Conservation (phyloP, 2,113 vertebrate genomes). For the Plestiodon gilberti region DNA sequence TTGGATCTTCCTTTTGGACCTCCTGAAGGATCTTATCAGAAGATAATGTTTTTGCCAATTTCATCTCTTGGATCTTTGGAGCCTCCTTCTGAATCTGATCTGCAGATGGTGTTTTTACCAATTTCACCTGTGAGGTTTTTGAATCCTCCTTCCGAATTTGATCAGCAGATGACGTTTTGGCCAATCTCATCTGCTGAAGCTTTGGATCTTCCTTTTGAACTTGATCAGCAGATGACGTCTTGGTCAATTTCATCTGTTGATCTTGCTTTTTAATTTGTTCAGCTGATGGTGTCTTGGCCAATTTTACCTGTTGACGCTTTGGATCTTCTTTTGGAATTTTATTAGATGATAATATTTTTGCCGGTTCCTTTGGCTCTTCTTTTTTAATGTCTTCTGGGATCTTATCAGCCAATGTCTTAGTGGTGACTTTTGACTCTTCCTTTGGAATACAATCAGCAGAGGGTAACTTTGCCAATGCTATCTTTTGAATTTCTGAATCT, state of each 20-base stretch:
- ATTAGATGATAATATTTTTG: not conserved
- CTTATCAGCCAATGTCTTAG: constrained; percentile 50
- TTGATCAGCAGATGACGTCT: not conserved
- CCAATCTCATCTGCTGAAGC: constrained; percentile 16
- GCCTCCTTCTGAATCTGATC: constrained; percentile 57
- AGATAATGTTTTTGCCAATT: constrained; percentile 5
- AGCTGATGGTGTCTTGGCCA: constrained; percentile 37
- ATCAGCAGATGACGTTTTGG: constrained; percentile 34
- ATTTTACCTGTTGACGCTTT: constrained; percentile 47
- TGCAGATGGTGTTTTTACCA: constrained; percentile 52
- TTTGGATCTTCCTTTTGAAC: not conserved
- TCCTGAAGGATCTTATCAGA: not conserved
- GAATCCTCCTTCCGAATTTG: constrained; percentile 57
- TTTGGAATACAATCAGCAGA: constrained; percentile 20
- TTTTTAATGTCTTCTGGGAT: constrained; percentile 42
- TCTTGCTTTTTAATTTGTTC: not conserved
- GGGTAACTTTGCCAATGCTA: constrained; percentile 52
- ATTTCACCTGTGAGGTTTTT: constrained; percentile 62
- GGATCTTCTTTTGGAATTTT: constrained; percentile 34
- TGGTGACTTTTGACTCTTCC: constrained; percentile 32
- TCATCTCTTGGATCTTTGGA: constrained; percentile 46
- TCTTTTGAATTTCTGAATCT: constrained; percentile 37
- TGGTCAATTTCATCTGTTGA: not conserved
- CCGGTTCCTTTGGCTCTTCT: constrained; percentile 41
- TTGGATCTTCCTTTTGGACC: not conserved